Percentiles rank a stretch among this genome's conserved stretches.
phyloP scores from a whole-genome alignment of 23 tunicate species.

The Trididemnum miniatum region DNA sequence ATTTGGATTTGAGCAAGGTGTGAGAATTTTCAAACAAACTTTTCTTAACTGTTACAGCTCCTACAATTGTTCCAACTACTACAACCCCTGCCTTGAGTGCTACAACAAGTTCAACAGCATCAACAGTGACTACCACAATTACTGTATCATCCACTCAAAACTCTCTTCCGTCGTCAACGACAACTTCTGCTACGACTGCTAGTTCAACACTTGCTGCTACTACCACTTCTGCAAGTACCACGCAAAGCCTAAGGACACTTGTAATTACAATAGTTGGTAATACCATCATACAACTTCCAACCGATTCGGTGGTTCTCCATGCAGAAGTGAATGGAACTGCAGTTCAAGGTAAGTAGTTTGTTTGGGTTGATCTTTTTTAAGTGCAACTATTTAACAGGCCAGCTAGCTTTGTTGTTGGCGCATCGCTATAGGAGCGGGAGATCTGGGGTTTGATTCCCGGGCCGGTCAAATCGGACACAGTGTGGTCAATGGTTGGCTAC shows the following conservation, averaged over 20 bases:
- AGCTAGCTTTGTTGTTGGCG: background rate
- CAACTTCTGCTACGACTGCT: background rate
- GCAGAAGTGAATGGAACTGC: background rate
- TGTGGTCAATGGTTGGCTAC: no score
- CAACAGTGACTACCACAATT: background rate
- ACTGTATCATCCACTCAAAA: background rate
- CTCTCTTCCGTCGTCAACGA: background rate
- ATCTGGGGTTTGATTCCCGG: background rate
- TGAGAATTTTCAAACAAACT: no score
- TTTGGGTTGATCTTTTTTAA: no score
- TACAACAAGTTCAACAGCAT: background rate
- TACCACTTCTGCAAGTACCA: background rate
- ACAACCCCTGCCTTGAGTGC: no score
- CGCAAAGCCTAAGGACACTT: background rate
- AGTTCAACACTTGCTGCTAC: background rate
- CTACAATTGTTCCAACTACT: no score
- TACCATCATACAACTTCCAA: background rate
- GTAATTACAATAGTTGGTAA: background rate
- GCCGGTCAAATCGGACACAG: background rate
- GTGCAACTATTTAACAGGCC: no score
- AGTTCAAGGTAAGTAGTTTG: background rate
- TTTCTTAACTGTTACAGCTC: no score
- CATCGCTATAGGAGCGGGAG: background rate
- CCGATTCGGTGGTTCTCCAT: conserved; percentile 10
- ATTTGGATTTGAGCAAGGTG: no score